Evolutionary conservation across 2,113 vertebrate genomes (phyloP).

Genomic region (Rhinolophus sinicus): DNA sequence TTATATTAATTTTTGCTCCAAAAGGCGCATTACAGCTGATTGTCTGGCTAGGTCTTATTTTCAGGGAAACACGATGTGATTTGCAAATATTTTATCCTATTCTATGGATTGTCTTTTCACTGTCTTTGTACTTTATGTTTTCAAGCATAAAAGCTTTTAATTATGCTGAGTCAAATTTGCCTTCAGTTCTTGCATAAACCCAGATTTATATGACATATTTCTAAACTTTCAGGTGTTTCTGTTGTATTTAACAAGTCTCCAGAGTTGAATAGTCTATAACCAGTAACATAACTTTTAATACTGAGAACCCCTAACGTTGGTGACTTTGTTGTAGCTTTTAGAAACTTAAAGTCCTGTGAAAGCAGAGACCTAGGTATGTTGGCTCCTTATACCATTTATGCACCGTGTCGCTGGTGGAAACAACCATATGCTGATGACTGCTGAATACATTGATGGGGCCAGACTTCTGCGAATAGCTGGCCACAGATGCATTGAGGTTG

Average conservation of each 20-base stretch:
- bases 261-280: background rate
- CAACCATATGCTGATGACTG: background rate
- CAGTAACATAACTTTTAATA: background rate
- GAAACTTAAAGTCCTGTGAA: slow-evolving; percentile 23
- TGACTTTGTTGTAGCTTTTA: slow-evolving; percentile 29
- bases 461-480: background rate
- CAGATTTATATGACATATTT: background rate
- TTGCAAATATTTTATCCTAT: background rate
- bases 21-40: too few relatives aligned
- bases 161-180: background rate
- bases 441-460: background rate
- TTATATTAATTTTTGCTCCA: too few relatives aligned
- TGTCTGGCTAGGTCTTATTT: too few relatives aligned
- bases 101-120: background rate
- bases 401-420: background rate
- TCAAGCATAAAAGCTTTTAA: background rate
- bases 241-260: background rate
- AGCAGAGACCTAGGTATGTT: background rate
- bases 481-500: background rate
- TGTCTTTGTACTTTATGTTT: background rate
- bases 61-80: background rate
- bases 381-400: background rate
- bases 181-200: background rate
- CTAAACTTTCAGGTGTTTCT: background rate
- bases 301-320: background rate